Evolutionary conservation across 2,888 invertebrate genomes (phyloP).

Genomic region (Boloria euphrosyne): DNA sequence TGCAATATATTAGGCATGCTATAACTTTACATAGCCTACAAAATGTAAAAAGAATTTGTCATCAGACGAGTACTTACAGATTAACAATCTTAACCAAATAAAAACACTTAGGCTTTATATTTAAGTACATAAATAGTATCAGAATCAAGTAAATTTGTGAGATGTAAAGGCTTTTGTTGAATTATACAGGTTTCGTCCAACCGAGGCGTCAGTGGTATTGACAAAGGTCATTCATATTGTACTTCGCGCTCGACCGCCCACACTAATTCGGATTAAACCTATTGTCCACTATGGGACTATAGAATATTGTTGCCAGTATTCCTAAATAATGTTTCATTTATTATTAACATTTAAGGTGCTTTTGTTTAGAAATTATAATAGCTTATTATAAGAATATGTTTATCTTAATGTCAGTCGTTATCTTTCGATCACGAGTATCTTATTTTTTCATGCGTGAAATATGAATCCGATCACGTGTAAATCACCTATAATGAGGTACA

Average conservation of each 20-base stretch:
- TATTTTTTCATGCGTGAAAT: too few relatives aligned
- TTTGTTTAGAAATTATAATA: too few relatives aligned
- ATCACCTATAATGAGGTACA: too few relatives aligned
- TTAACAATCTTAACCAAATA: too few relatives aligned
- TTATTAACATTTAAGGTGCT: not conserved
- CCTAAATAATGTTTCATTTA: conserved; percentile 8
- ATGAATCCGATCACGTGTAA: too few relatives aligned
- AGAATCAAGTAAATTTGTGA: conserved; percentile 8
- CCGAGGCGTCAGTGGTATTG: conserved; percentile 66
- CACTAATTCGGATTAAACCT: conserved; percentile 71
- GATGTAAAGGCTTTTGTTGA: conserved; percentile 44
- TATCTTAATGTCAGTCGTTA: too few relatives aligned
- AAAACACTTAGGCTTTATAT: not conserved
- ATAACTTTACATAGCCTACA: too few relatives aligned
- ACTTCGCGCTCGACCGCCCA: conserved; percentile 65
- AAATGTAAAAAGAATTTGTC: too few relatives aligned
- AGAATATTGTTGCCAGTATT: conserved; percentile 29
- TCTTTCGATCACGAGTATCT: too few relatives aligned
- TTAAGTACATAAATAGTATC: not conserved
- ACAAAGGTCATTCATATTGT: conserved; percentile 79
- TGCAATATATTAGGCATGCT: too few relatives aligned
- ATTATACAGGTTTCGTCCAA: conserved; percentile 60
- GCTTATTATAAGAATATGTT: too few relatives aligned
- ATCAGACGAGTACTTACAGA: too few relatives aligned
- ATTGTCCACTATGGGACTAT: conserved; percentile 47